These are phyloP conservation scores for Riparia riparia DNA, from an alignment of 2,113 vertebrate species.

Conservation along the genomic window DNA sequence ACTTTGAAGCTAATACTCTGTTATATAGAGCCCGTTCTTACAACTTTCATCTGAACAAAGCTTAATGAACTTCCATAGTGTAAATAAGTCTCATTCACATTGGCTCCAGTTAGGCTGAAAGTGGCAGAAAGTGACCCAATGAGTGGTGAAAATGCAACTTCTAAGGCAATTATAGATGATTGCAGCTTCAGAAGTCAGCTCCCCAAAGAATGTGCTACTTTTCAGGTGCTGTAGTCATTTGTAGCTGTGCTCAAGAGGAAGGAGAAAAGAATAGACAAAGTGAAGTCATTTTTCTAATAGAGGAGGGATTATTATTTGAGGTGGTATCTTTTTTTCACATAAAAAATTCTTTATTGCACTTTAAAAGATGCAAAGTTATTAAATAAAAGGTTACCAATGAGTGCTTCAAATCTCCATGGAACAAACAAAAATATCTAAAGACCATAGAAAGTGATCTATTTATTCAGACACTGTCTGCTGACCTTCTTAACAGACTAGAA, in stretches of 20 bases:
- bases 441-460: neutral
- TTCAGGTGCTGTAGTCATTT: conserved; percentile 25
- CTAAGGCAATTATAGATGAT: neutral
- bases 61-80: neutral
- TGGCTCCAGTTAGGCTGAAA: neutral
- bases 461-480: conserved; percentile 53
- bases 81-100: neutral
- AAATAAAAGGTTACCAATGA: conserved; percentile 60
- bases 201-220: neutral
- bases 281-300: conserved; percentile 40
- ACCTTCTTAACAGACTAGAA: conserved; percentile 59
- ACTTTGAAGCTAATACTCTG: conserved; percentile 38
- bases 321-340: neutral
- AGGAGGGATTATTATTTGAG: conserved; percentile 45
- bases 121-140: neutral
- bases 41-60: neutral
- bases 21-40: neutral
- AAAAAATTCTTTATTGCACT: conserved; percentile 20
- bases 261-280: conserved; percentile 17
- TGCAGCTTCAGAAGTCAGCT: neutral
- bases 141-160: accelerated
- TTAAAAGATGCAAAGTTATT: conserved; percentile 48
- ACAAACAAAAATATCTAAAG: neutral
- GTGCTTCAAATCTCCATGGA: conserved; percentile 34
- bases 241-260: conserved; percentile 13